phyloP scores from a whole-genome alignment of 1,140 invertebrate genomes.

The Akabosia matsudoensis region DNA sequence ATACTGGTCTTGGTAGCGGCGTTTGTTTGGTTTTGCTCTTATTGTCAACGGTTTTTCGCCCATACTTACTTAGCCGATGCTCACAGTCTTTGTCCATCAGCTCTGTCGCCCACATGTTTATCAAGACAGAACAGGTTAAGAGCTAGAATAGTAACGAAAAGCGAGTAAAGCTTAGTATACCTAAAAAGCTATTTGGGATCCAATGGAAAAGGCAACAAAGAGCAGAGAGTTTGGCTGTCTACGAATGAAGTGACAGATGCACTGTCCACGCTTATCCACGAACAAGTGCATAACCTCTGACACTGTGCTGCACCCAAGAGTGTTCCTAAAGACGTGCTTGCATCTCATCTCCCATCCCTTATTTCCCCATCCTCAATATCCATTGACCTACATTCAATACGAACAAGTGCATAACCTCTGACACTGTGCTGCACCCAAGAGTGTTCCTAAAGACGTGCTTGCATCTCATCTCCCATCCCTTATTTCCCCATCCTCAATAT shows the following conservation, averaged over 20 bases:
- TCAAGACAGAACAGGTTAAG: not conserved
- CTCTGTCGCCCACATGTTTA: slow-evolving; percentile 14
- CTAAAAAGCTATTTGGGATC: too few relatives aligned
- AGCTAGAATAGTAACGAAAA: not conserved
- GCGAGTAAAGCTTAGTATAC: not conserved
- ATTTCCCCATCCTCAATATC: not conserved
- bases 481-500: not conserved
- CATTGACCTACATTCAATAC: too few relatives aligned
- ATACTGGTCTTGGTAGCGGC: too few relatives aligned
- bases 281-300: slow-evolving; percentile 3
- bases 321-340: too few relatives aligned
- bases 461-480: not conserved
- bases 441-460: too few relatives aligned
- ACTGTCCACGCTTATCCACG: too few relatives aligned
- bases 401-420: not conserved
- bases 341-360: not conserved
- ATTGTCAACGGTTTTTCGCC: slow-evolving; percentile 20
- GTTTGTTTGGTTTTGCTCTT: slow-evolving; percentile 1
- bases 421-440: too few relatives aligned
- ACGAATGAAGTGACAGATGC: too few relatives aligned
- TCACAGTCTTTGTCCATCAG: slow-evolving; percentile 24
- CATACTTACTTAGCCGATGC: not conserved
- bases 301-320: too few relatives aligned
- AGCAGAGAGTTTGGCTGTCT: too few relatives aligned
- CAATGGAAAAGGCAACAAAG: too few relatives aligned